phyloP scores from a whole-genome alignment of 2,797 vertebrate species.

The Momotus momota region DNA sequence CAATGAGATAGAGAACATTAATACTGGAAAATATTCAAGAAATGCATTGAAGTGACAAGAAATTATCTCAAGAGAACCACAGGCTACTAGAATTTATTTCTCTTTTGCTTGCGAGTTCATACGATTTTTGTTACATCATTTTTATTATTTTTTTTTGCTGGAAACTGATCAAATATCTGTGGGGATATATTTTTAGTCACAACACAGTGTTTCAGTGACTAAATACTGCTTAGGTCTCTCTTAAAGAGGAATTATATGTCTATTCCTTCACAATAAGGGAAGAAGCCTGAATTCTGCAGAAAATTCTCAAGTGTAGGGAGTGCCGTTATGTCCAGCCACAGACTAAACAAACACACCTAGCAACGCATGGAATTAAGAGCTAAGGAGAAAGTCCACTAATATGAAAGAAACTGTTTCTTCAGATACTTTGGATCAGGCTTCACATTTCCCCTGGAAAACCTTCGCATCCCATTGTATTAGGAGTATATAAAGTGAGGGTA shows the following conservation, averaged over 20 bases:
- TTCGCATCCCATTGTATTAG: neutral
- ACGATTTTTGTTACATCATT: neutral
- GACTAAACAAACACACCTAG: constrained; percentile 29
- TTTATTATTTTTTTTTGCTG: neutral
- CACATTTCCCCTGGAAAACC: neutral
- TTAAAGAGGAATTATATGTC: constrained; percentile 26
- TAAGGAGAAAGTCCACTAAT: neutral
- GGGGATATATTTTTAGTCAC: constrained; percentile 29
- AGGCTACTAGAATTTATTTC: constrained; percentile 48
- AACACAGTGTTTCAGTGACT: constrained; percentile 28
- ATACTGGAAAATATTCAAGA: constrained; percentile 40
- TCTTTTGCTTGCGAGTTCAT: neutral
- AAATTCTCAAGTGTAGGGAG: constrained; percentile 5
- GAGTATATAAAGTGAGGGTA: neutral
- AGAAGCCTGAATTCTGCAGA: constrained; percentile 25
- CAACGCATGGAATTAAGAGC: constrained; percentile 4
- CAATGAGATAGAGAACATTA: constrained; percentile 37
- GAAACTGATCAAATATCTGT: constrained; percentile 15
- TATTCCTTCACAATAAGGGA: constrained; percentile 5
- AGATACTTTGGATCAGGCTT: neutral
- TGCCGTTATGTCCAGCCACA: neutral
- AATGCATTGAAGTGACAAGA: constrained; percentile 5
- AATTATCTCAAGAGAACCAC: constrained; percentile 27
- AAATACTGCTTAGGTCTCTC: constrained; percentile 5
- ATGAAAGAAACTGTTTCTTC: neutral